These are phyloP conservation scores for Cephalopachus bancanus DNA, from an alignment of 2,797 vertebrate species.

Conservation along the genomic window DNA sequence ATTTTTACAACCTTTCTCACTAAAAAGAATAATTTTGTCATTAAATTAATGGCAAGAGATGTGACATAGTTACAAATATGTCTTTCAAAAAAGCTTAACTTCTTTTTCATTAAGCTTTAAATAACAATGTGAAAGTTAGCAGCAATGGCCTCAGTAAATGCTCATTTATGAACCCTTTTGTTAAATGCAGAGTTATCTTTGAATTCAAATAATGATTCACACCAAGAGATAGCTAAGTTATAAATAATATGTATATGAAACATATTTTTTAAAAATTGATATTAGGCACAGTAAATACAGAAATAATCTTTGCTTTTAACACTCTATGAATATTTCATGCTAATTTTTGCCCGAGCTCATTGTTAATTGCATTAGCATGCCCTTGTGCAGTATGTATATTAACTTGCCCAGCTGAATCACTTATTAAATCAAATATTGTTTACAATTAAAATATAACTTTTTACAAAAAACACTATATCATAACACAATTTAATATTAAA, in stretches of 20 bases:
- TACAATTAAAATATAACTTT: slow-evolving; percentile 43
- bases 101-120: slow-evolving; percentile 1
- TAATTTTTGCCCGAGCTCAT: slow-evolving; percentile 34
- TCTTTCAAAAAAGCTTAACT: not conserved
- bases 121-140: not conserved
- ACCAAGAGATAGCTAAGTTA: slow-evolving; percentile 17
- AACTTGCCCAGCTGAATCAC: not conserved
- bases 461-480: not conserved
- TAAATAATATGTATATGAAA: slow-evolving; percentile 8
- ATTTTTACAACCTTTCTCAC: not conserved
- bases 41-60: slow-evolving; percentile 1
- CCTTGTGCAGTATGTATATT: not conserved
- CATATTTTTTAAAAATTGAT: not conserved
- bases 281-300: not conserved
- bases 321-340: slow-evolving; percentile 45
- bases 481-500: slow-evolving; percentile 28
- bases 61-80: not conserved
- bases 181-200: not conserved
- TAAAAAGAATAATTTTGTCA: not conserved
- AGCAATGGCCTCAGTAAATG: not conserved
- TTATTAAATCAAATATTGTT: slow-evolving; percentile 56
- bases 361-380: slow-evolving; percentile 48
- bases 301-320: slow-evolving; percentile 54
- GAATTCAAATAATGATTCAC: slow-evolving; percentile 46
- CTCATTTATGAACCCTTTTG: not conserved